phyloP scores from a whole-genome alignment of 2,113 vertebrate genomes.

The Rhabdornis inornatus region DNA sequence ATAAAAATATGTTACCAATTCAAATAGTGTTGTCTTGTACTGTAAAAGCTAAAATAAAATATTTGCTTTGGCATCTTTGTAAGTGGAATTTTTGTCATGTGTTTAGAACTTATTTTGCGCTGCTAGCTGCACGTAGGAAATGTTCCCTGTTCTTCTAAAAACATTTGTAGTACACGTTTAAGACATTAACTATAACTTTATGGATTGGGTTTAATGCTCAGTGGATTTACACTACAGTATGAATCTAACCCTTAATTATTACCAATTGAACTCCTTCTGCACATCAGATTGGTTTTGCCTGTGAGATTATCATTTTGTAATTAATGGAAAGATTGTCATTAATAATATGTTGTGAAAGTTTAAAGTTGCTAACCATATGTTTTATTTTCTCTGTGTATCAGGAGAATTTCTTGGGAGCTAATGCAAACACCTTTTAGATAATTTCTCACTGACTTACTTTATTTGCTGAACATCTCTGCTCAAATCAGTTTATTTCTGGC shows the following conservation, averaged over 20 bases:
- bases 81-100: constrained; percentile 52
- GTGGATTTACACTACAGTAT: not conserved
- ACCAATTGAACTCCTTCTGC: constrained; percentile 1
- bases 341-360: not conserved
- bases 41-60: constrained; percentile 55
- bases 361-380: not conserved
- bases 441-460: not conserved
- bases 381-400: not conserved
- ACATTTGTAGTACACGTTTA: not conserved
- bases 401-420: not conserved
- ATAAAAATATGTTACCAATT: constrained; percentile 37
- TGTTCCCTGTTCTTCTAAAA: constrained; percentile 34
- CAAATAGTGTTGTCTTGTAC: constrained; percentile 39
- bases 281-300: not conserved
- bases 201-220: not conserved
- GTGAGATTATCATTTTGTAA: not conserved
- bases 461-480: not conserved
- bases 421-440: not conserved
- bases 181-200: constrained; percentile 30
- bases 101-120: constrained; percentile 24
- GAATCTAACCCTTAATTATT: not conserved
- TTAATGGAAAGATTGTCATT: not conserved
- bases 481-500: not conserved
- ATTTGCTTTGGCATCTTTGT: constrained; percentile 49
- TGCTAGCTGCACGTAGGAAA: constrained; percentile 51